Base-by-base conservation (phyloP, 1,140 invertebrate genomes). In the Pectinophora gossypiella region DNA sequence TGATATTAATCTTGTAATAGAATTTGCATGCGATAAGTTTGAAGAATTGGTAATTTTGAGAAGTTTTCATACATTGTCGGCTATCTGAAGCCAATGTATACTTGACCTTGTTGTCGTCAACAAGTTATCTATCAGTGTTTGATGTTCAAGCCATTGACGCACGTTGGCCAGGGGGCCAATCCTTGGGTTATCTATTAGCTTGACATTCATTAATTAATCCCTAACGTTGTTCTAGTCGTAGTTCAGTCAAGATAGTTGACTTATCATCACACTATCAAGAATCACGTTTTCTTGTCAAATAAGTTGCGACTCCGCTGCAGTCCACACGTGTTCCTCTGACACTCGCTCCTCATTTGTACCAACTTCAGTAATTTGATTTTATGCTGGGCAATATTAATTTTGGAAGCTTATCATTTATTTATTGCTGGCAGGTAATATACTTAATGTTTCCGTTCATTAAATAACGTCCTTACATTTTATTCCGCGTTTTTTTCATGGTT, bases 171-270 rank as follows among this genome's bases (percentile, higher is more conserved):
- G 51, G 61, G 61, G 61, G 54, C 57, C 48, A 44, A 50, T 55
- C 51, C 47, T n/a, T 59, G 56, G 71, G 76, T 78, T 80, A 82
- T 82, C 76, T 57, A 54, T 32, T 49, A n/a, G 19, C 35, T 59
- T 61, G 59, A 64, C 65, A 64, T 68, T 64, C 58, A 63, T 69
- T 72, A 76, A 75, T 79, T 76, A 72, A 71, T 71, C 59, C 54
- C 48, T 9, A 45, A 54, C 49, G 22, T 48, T 50, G 35, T 56
- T 40, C 48, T 56, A 58, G 15, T 16, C 16, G 42, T 19, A 19
- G 21, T 15, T 15, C 23, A 45, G 35, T 40, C 22, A 50, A 35
- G 38, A 40, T 40, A 18, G 36, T 40, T 40, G 7, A 27, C 22
- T 51, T 54, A 40, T 40, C 54, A 56, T 61, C 51, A 51, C 36